Evolutionary conservation across 2,888 invertebrate species (phyloP).

Genomic region (Melangyna quadrimaculata): DNA sequence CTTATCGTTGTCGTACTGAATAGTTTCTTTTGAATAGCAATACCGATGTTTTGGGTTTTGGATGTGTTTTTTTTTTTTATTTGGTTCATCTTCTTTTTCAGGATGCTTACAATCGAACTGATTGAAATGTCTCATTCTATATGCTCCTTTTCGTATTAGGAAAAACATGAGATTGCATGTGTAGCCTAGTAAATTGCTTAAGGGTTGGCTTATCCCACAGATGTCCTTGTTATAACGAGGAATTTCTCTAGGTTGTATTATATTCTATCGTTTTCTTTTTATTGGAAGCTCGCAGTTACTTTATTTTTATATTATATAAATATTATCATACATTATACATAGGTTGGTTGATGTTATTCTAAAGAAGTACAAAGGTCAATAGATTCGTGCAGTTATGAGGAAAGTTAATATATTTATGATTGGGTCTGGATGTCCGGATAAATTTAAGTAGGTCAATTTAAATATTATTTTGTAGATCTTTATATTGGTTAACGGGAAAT

Average conservation of each 20-base stretch:
- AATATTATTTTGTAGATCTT: too few relatives aligned
- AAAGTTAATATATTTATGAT: neutral
- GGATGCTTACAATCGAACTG: conserved; percentile 45
- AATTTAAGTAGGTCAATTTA: neutral
- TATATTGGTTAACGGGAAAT: too few relatives aligned
- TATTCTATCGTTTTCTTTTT: neutral
- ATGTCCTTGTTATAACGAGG: conserved; percentile 16
- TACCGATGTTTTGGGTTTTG: conserved; percentile 15
- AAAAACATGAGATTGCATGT: conserved; percentile 15
- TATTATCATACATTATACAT: neutral
- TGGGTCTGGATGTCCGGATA: neutral
- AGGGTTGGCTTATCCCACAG: conserved; percentile 7
- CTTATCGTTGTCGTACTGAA: conserved; percentile 14
- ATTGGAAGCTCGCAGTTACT: neutral
- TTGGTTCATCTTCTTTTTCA: neutral
- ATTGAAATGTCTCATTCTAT: conserved; percentile 34
- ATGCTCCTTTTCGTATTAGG: conserved; percentile 21
- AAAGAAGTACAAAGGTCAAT: neutral
- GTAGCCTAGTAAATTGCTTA: conserved; percentile 17
- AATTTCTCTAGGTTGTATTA: neutral
- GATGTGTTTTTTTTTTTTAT: neutral
- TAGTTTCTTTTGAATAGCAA: conserved; percentile 43
- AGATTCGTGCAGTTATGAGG: neutral
- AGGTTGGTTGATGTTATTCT: neutral
- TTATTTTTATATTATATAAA: neutral